phyloP scores from a whole-genome alignment of 1,140 invertebrate genomes.

The Drosophila bocki region DNA sequence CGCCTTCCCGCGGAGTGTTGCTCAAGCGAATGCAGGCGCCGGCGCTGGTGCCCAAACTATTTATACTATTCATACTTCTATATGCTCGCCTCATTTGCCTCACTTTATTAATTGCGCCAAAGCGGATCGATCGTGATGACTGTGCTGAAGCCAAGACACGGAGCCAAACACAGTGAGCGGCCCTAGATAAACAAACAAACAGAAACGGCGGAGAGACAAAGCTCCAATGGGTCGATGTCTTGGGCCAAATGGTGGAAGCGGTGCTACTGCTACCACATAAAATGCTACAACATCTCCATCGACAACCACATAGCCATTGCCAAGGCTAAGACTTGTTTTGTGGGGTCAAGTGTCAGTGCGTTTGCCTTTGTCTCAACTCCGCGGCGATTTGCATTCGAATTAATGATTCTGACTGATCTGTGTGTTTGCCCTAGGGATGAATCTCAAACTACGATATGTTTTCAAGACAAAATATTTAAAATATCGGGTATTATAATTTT shows the following conservation, averaged over 20 bases:
- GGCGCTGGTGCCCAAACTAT: conserved; percentile 65
- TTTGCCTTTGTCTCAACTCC: conserved; percentile 42
- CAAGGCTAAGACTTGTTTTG: conserved; percentile 75
- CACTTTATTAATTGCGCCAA: conserved; percentile 74
- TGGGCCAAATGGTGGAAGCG: conserved; percentile 37
- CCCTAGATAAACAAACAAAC: conserved; percentile 75
- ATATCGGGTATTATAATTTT: not conserved
- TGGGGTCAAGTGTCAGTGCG: conserved; percentile 81
- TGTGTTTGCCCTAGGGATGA: conserved; percentile 15
- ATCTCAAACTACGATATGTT: not conserved
- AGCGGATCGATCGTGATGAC: conserved; percentile 46
- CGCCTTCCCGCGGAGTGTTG: conserved; percentile 57
- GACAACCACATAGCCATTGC: conserved; percentile 60
- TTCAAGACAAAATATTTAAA: not conserved
- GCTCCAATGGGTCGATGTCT: conserved; percentile 26
- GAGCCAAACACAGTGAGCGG: conserved; percentile 58
- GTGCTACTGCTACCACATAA: conserved; percentile 47
- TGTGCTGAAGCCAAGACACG: conserved; percentile 41
- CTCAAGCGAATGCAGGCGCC: conserved; percentile 70
- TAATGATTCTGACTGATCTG: conserved; percentile 69
- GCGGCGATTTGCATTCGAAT: conserved; percentile 51
- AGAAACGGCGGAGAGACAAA: conserved; percentile 21
- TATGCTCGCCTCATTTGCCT: conserved; percentile 67
- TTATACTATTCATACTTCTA: conserved; percentile 84
- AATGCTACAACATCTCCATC: conserved; percentile 60